These are phyloP conservation scores for Melanostoma mellinum DNA, from an alignment of 2,888 invertebrate genomes.

Conservation along the genomic window DNA sequence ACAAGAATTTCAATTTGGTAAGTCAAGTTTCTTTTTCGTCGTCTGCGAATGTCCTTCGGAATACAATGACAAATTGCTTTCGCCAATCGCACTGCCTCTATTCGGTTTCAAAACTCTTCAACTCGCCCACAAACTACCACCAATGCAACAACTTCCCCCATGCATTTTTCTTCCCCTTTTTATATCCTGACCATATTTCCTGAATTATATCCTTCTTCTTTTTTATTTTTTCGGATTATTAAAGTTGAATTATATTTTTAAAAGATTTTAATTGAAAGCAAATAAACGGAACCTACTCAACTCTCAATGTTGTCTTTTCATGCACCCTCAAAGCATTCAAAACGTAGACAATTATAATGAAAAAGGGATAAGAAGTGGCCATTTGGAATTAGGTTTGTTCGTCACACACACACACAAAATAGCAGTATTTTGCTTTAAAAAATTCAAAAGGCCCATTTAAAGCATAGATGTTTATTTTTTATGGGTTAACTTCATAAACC, in stretches of 20 bases:
- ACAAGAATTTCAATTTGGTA: conserved; percentile 59
- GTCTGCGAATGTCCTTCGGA: conserved; percentile 43
- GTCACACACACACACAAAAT: neutral
- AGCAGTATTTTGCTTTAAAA: neutral
- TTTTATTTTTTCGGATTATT: neutral
- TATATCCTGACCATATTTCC: conserved; percentile 1
- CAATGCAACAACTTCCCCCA: neutral
- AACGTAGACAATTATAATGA: neutral
- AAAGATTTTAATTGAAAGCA: conserved; percentile 56
- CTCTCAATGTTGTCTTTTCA: conserved; percentile 51
- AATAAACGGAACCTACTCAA: conserved; percentile 43
- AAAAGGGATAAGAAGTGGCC: neutral
- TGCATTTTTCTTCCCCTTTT: neutral
- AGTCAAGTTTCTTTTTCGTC: conserved; percentile 30
- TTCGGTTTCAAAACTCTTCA: neutral
- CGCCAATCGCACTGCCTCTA: conserved; percentile 2
- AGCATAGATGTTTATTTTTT: neutral
- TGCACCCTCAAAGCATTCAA: conserved; percentile 19
- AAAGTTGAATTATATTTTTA: conserved; percentile 37
- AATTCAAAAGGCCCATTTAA: conserved; percentile 5
- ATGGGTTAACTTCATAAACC: conserved; percentile 15
- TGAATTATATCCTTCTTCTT: neutral
- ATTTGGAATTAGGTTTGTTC: conserved; percentile 12
- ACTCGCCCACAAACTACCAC: neutral
- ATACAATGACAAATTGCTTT: conserved; percentile 56